These are phyloP conservation scores for Pseudochirops corinnae DNA, from an alignment of 2,797 vertebrate species.

Conservation along the genomic window DNA sequence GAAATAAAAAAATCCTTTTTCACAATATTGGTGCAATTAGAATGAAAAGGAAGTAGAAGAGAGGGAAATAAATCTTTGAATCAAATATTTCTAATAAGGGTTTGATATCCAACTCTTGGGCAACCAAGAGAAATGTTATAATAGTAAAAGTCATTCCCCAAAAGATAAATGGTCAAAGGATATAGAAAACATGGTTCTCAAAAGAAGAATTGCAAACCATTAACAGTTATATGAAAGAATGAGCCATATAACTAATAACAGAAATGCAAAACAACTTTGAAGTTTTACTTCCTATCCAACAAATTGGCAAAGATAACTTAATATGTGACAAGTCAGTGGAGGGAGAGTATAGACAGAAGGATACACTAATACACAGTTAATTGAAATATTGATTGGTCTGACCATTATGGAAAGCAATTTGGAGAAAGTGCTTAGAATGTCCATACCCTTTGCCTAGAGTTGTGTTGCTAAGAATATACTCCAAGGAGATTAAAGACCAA, in stretches of 20 bases:
- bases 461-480: background rate
- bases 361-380: background rate
- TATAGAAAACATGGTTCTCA: background rate
- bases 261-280: background rate
- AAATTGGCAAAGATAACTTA: background rate
- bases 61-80: background rate
- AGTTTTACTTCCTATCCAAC: background rate
- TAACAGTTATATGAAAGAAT: background rate
- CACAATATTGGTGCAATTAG: background rate
- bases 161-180: background rate
- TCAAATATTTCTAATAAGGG: background rate
- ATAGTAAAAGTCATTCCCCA: background rate
- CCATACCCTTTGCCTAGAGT: background rate
- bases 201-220: background rate
- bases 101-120: background rate
- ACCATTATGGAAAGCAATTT: background rate
- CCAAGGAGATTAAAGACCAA: background rate
- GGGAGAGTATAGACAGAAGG: background rate
- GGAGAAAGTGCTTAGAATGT: background rate
- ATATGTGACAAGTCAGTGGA: background rate
- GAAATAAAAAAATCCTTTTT: background rate
- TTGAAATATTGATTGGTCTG: background rate
- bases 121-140: background rate
- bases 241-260: background rate
- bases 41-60: background rate